phyloP scores from a whole-genome alignment of 1,140 invertebrate genomes.

The Halotydeus destructor region DNA sequence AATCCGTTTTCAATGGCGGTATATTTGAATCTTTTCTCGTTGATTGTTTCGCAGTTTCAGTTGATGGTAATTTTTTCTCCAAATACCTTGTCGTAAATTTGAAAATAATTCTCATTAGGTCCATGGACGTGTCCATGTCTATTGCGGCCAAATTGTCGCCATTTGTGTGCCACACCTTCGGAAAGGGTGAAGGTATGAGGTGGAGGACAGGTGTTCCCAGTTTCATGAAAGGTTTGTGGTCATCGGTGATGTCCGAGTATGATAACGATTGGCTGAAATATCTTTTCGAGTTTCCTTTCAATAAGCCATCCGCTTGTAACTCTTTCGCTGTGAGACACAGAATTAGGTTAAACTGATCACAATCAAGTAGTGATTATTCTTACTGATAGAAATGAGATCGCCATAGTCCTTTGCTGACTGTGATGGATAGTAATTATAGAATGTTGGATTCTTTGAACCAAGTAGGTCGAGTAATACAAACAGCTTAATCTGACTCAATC shows the following conservation, averaged over 20 bases:
- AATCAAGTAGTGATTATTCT: slow-evolving; percentile 26
- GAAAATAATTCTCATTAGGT: slow-evolving; percentile 67
- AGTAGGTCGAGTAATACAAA: slow-evolving; percentile 75
- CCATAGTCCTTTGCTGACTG: too few species aligned
- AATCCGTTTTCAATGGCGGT: too few species aligned
- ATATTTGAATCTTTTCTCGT: too few species aligned
- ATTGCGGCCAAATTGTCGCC: slow-evolving; percentile 50
- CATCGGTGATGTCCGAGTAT: slow-evolving; percentile 69
- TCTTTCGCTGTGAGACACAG: slow-evolving; percentile 12
- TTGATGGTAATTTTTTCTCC: too few species aligned
- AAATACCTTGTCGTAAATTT: slow-evolving; percentile 65
- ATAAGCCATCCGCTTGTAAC: slow-evolving; percentile 14
- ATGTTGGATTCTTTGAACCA: slow-evolving; percentile 55
- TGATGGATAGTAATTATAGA: slow-evolving; percentile 58
- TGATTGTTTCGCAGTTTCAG: too few species aligned
- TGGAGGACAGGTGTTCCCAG: slow-evolving; percentile 64
- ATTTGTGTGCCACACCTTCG: slow-evolving; percentile 60
- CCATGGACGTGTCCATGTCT: slow-evolving; percentile 57
- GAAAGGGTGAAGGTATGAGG: slow-evolving; percentile 72
- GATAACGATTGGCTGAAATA: too few species aligned
- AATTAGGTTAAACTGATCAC: not conserved
- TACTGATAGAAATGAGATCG: slow-evolving; percentile 28
- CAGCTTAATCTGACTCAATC: slow-evolving; percentile 32
- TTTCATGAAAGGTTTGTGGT: slow-evolving; percentile 76
- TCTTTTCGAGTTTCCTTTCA: too few species aligned